These are phyloP conservation scores for Kryptolebias marmoratus DNA, from an alignment of 2,113 vertebrate species.

Conservation along the genomic window DNA sequence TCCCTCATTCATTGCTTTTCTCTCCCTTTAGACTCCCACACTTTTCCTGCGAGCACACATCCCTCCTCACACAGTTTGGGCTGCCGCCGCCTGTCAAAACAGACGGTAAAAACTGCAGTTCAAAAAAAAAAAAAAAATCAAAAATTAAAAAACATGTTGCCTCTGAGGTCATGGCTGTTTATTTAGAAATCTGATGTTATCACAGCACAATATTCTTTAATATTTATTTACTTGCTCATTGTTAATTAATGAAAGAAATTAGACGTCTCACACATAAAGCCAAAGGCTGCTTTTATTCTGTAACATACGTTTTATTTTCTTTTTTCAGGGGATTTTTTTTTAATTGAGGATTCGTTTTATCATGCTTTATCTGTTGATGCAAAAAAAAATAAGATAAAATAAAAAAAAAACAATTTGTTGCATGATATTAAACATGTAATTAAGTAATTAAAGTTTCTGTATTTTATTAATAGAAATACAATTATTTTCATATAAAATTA, in stretches of 20 bases:
- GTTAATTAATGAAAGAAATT: slow-evolving; percentile 48
- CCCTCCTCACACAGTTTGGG: slow-evolving; percentile 13
- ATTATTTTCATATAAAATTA: no score
- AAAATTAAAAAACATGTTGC: slow-evolving; percentile 43
- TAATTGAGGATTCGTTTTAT: no score
- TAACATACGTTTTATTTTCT: not conserved
- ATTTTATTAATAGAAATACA: no score
- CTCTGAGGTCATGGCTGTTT: slow-evolving; percentile 55
- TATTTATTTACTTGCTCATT: slow-evolving; percentile 44
- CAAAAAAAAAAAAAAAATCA: slow-evolving; percentile 39
- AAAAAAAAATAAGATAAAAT: no score
- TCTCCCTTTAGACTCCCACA: slow-evolving; percentile 61
- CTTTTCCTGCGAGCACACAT: slow-evolving; percentile 28
- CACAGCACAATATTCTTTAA: slow-evolving; percentile 49
- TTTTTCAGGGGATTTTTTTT: no score
- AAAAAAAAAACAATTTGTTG: no score
- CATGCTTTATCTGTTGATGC: no score
- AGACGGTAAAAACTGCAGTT: slow-evolving; percentile 55
- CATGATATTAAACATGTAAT: no score
- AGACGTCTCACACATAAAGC: not conserved
- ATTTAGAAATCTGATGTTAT: slow-evolving; percentile 16
- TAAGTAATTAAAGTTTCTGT: no score
- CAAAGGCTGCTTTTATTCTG: slow-evolving; percentile 13
- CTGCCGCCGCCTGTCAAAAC: slow-evolving; percentile 34
- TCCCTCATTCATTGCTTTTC: slow-evolving; percentile 48